Evolutionary conservation across 1,140 invertebrate species (phyloP).

Genomic region (Cydia fagiglandana): DNA sequence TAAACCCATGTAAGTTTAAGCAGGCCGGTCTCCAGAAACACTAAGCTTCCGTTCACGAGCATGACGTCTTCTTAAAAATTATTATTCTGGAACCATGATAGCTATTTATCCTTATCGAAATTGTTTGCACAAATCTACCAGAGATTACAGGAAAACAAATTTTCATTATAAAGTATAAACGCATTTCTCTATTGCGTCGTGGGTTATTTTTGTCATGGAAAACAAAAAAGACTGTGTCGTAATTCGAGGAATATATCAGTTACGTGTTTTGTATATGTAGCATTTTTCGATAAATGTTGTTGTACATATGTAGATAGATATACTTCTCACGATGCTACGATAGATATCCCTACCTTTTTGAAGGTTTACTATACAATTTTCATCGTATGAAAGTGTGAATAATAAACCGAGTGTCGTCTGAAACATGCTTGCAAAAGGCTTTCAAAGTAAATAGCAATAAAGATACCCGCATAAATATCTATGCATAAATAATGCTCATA

Average conservation of each 20-base stretch:
- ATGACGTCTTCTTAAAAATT: no score
- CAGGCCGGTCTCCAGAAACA: no score
- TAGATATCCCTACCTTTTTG: not conserved
- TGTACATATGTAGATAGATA: not conserved
- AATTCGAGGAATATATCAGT: not conserved
- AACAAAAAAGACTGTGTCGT: not conserved
- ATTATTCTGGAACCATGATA: no score
- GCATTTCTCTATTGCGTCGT: no score
- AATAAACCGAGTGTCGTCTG: slow-evolving; percentile 25
- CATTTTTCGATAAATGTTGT: not conserved
- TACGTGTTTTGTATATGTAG: not conserved
- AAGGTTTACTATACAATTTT: slow-evolving; percentile 27
- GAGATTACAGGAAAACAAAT: no score
- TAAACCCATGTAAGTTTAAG: no score
- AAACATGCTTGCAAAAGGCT: slow-evolving; percentile 20
- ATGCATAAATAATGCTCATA: slow-evolving; percentile 11
- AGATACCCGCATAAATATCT: slow-evolving; percentile 22
- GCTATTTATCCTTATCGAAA: no score
- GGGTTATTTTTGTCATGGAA: not conserved
- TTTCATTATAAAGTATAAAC: no score
- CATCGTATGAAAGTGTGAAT: slow-evolving; percentile 27
- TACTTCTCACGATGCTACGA: not conserved
- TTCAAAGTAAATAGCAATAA: slow-evolving; percentile 31
- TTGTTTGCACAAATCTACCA: no score
- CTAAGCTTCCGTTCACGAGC: no score